Base-by-base conservation (phyloP, 2,797 vertebrate species). In the Tolypeutes matacus region DNA sequence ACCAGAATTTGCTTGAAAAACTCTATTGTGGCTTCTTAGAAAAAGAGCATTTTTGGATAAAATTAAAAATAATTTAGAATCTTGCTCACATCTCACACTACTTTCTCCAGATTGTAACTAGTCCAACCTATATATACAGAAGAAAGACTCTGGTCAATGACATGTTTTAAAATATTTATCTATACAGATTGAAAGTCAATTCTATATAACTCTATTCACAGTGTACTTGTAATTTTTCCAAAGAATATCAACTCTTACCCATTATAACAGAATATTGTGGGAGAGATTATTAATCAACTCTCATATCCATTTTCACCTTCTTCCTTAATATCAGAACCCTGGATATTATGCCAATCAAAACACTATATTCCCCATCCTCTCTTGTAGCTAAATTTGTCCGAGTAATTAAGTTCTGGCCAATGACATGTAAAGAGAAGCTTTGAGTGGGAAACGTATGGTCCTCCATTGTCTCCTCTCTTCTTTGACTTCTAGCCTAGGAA, bases 151-250 rank as follows among this genome's bases (percentile, higher is more conserved):
- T 34, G 36, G 11, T 3, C 67, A 84, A 49, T 86, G 46, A 93
- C 14, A 86, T 70, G 36, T 78, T 95, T 95, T 89, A n/a, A 88
- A 94, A 91, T 92, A 93, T 84, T 82, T 80, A 42, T 72, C 56
- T 42, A 83, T 23, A 85, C 17, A 85, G 49, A 80, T 29, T 84
- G 20, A 92, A 96, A 91, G n/a, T 69, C 58, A 92, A 29, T 65
- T 89, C 29, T 78, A 64, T 70, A 56, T 36, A 36, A 85, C 49
- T 94, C 87, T 88, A 39, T 25, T 91, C 56, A 86, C 9, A 82
- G 53, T 81, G 51, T 62, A 91, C 51, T 91, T 93, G 36, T 46
- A 20, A 94, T 60, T 88, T 77, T 80, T 60, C 65, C 67, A 39
- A 84, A 89, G 65, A 90, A 53, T 81, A 89, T 76, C 77, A 94